Percentiles rank a stretch among this genome's conserved stretches.
phyloP scores from a whole-genome alignment of 2,113 vertebrate species.

The Callipepla squamata region DNA sequence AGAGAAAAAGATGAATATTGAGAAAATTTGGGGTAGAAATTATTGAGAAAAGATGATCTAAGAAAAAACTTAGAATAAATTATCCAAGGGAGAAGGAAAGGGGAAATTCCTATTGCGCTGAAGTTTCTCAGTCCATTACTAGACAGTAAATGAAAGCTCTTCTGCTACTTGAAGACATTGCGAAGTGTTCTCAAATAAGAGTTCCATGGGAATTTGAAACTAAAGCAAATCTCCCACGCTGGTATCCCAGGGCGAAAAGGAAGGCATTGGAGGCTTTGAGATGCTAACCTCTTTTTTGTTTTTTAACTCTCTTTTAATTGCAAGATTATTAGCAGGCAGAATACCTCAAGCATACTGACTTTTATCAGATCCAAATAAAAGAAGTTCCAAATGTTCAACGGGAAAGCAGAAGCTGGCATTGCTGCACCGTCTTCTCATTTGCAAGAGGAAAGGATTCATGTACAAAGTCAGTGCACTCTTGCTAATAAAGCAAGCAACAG shows the following conservation, averaged over 20 bases:
- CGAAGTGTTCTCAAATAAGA: background rate
- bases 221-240: background rate
- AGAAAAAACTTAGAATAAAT: background rate
- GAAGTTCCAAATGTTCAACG: background rate
- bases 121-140: background rate
- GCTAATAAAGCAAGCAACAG: constrained; percentile 29
- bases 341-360: background rate
- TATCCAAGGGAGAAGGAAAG: background rate
- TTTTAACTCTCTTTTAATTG: constrained; percentile 34
- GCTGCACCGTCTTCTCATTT: background rate
- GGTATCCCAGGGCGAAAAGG: background rate
- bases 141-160: background rate
- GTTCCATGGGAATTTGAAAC: background rate
- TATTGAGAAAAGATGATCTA: background rate
- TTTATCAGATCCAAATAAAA: background rate
- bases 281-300: background rate
- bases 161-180: background rate
- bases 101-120: background rate
- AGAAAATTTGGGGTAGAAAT: background rate
- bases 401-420: background rate
- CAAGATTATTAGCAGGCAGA: background rate
- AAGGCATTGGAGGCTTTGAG: background rate
- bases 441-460: constrained; percentile 1
- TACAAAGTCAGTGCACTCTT: background rate
- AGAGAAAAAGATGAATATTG: background rate